Conservation (phyloP, 1,140 invertebrate genomes). For the Heterodera schachtii region DNA sequence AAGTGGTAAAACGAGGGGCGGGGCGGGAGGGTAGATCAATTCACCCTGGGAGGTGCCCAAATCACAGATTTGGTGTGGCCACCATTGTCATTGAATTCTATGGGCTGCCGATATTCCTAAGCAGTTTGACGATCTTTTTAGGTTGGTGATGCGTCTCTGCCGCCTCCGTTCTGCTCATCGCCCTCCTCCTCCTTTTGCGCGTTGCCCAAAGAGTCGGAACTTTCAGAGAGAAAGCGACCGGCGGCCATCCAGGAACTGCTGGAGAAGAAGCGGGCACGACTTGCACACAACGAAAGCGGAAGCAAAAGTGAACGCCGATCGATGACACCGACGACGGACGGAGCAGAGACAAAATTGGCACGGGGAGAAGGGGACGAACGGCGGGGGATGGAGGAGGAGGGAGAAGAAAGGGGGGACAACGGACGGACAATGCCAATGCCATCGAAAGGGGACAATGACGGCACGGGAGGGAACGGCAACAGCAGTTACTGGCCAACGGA, state of each 20-base stretch:
- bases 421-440: not conserved
- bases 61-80: not conserved
- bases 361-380: not conserved
- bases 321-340: not conserved
- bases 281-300: constrained; percentile 20
- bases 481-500: not conserved
- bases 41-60: not conserved
- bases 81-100: too few species aligned
- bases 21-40: not conserved
- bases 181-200: too few species aligned
- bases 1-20: too few species aligned
- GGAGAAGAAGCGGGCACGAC: constrained; percentile 49
- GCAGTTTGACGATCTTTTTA: too few species aligned
- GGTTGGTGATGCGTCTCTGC: not conserved
- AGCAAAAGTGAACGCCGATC: constrained; percentile 7
- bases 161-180: constrained; percentile 19
- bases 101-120: too few species aligned
- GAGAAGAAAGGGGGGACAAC: not conserved
- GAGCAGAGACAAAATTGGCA: constrained; percentile 1
- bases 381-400: not conserved
- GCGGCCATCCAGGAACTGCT: constrained; percentile 55
- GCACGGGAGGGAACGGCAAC: not conserved
- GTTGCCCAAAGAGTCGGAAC: constrained; percentile 49
- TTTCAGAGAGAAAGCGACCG: constrained; percentile 47
- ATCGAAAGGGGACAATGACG: not conserved